Percentiles rank a stretch among this genome's conserved stretches.
Conservation (phyloP, 30 jellyfish, hydroid and myxozoan species). For the Nemopilema nomurai region DNA sequence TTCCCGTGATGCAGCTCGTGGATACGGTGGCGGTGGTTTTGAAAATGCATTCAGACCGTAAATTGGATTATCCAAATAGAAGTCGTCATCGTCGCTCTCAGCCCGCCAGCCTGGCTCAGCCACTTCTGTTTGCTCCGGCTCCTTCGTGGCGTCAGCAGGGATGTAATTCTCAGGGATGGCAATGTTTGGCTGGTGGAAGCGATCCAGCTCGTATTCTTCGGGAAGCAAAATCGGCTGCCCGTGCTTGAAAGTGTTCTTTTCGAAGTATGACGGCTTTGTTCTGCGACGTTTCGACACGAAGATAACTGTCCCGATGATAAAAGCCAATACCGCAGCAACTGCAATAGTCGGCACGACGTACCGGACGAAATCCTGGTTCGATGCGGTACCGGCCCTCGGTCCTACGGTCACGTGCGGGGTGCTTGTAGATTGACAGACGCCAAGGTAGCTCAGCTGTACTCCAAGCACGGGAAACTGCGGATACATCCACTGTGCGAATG, state of each 20-base stretch:
- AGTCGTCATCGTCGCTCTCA: slow-evolving; percentile 39
- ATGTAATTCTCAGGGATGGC: slow-evolving; percentile 51
- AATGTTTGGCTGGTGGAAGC: slow-evolving; percentile 14
- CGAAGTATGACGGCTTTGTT: slow-evolving; percentile 54
- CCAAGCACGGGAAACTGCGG: slow-evolving; percentile 69
- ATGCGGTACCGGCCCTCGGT: slow-evolving; percentile 45
- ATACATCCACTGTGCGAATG: slow-evolving; percentile 51
- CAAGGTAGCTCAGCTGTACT: slow-evolving; percentile 19
- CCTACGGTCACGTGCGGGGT: slow-evolving; percentile 35
- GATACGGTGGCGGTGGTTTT: slow-evolving; percentile 64
- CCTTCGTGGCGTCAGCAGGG: not conserved
- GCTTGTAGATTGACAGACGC: slow-evolving; percentile 42
- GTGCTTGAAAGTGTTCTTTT: slow-evolving; percentile 41
- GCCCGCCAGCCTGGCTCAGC: not conserved
- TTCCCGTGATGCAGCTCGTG: slow-evolving; percentile 2
- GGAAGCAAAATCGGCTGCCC: slow-evolving; percentile 75
- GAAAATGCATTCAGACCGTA: slow-evolving; percentile 32
- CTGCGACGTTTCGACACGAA: slow-evolving; percentile 39
- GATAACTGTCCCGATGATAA: slow-evolving; percentile 30
- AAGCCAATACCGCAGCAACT: slow-evolving; percentile 33
- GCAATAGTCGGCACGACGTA: slow-evolving; percentile 62
- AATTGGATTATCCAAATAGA: slow-evolving; percentile 14
- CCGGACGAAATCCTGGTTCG: slow-evolving; percentile 16
- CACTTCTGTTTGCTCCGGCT: not conserved
- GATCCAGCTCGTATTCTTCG: slow-evolving; percentile 58